Conservation (phyloP, 2,797 vertebrate genomes). For the Brachyalestes nurse region DNA sequence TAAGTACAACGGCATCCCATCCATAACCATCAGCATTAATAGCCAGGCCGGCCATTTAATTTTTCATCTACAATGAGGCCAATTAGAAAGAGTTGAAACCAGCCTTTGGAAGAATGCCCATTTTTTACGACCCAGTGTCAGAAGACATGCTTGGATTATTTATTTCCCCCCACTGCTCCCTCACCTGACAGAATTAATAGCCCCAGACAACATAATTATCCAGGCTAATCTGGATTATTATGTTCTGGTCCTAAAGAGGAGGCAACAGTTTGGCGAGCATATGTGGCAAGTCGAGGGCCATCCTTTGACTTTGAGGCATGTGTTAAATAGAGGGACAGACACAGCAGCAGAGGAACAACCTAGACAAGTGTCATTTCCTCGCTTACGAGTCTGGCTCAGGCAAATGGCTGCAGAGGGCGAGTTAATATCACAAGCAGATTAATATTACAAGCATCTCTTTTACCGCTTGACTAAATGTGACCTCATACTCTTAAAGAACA, state of each 20-base stretch:
- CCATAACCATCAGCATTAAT: slow-evolving; percentile 77
- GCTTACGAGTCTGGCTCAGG: background rate
- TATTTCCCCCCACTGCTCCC: slow-evolving; percentile 61
- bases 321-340: slow-evolving; percentile 66
- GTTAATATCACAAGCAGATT: background rate
- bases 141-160: slow-evolving; percentile 71
- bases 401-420: background rate
- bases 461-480: background rate
- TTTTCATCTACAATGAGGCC: slow-evolving; percentile 76
- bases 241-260: slow-evolving; percentile 67
- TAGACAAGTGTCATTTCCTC: background rate
- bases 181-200: slow-evolving; percentile 77
- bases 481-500: background rate
- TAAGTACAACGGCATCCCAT: slow-evolving; percentile 79
- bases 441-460: background rate
- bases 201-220: slow-evolving; percentile 79
- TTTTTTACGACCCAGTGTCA: slow-evolving; percentile 64
- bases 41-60: slow-evolving; percentile 73
- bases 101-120: slow-evolving; percentile 68
- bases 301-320: slow-evolving; percentile 66
- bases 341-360: slow-evolving; percentile 54
- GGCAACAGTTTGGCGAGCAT: slow-evolving; percentile 74
- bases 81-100: slow-evolving; percentile 76
- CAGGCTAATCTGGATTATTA: slow-evolving; percentile 77
- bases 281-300: slow-evolving; percentile 64